Percentiles rank a stretch among this genome's conserved stretches.
These are phyloP conservation scores for Philereme vetulata DNA, from an alignment of 2,888 invertebrate genomes.

Conservation along the genomic window DNA sequence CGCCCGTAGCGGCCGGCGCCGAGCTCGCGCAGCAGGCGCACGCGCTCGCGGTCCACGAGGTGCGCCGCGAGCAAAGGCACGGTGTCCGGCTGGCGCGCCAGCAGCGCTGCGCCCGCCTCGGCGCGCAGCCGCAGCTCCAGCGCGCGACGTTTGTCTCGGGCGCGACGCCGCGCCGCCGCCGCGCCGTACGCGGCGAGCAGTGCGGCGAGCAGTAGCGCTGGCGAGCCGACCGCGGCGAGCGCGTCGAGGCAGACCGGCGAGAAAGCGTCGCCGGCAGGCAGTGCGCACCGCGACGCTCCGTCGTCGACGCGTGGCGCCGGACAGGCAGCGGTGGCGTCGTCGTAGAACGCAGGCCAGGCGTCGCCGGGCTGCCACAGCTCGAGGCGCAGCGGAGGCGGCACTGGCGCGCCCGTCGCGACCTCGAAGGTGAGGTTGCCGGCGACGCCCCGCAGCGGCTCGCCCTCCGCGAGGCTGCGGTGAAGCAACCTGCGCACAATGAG, in stretches of 20 bases:
- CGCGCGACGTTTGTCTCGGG: conserved; percentile 24
- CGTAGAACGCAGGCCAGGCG: conserved; percentile 5
- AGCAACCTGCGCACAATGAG: conserved; percentile 7
- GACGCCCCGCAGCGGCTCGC: conserved; percentile 27
- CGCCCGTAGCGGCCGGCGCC: conserved; percentile 63
- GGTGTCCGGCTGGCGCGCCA: conserved; percentile 35
- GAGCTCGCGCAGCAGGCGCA: conserved; percentile 39
- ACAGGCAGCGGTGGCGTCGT: background rate
- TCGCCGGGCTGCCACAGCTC: conserved; percentile 25
- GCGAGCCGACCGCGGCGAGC: conserved; percentile 63
- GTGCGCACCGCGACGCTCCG: conserved; percentile 31
- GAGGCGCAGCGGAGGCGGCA: conserved; percentile 19
- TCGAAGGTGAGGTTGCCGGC: conserved; percentile 26
- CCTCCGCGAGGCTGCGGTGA: background rate
- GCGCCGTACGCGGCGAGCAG: conserved; percentile 40
- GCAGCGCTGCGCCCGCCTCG: conserved; percentile 71
- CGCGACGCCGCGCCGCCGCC: conserved; percentile 35
- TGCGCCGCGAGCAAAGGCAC: conserved; percentile 43
- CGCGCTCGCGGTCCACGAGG: conserved; percentile 45
- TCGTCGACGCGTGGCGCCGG: conserved; percentile 23
- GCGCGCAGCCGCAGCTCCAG: conserved; percentile 42
- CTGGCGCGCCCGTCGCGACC: conserved; percentile 25
- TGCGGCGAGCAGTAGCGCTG: conserved; percentile 16
- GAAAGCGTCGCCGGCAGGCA: conserved; percentile 30
- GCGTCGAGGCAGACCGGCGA: conserved; percentile 84